phyloP scores from a whole-genome alignment of 1,140 invertebrate species.

The Dinothrombium tinctorium region DNA sequence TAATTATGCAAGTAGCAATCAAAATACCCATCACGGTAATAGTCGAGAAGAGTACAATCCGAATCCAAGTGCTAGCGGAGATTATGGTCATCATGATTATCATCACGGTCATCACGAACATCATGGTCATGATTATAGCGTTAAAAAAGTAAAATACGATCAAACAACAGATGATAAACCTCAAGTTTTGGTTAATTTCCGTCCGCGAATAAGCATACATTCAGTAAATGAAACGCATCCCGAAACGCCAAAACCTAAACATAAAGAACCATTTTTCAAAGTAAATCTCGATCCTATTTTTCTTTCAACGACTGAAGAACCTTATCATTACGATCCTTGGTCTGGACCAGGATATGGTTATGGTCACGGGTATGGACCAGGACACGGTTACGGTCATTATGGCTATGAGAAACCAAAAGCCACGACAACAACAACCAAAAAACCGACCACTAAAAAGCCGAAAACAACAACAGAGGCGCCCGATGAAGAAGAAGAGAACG shows the following conservation, averaged over 20 bases:
- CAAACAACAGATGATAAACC: background rate
- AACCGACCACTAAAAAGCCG: background rate
- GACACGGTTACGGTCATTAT: background rate
- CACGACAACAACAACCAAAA: background rate
- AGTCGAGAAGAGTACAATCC: background rate
- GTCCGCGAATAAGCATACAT: background rate
- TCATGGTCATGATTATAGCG: background rate
- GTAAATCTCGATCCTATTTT: background rate
- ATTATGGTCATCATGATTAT: background rate
- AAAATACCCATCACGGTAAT: background rate
- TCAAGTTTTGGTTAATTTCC: background rate
- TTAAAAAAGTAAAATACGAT: slow-evolving; percentile 1
- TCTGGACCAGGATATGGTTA: background rate
- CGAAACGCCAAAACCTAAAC: slow-evolving; percentile 1
- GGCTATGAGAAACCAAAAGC: background rate
- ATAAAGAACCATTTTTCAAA: slow-evolving; percentile 2
- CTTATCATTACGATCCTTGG: no score
- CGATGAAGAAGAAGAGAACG: background rate
- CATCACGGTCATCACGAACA: background rate
- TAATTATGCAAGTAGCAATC: background rate
- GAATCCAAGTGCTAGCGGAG: background rate
- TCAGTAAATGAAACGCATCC: slow-evolving; percentile 1
- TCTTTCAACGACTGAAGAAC: background rate
- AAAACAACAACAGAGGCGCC: background rate
- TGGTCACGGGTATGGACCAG: background rate